Evolutionary conservation across 2,888 invertebrate genomes (phyloP).

Genomic region (Sarcophaga carnaria): DNA sequence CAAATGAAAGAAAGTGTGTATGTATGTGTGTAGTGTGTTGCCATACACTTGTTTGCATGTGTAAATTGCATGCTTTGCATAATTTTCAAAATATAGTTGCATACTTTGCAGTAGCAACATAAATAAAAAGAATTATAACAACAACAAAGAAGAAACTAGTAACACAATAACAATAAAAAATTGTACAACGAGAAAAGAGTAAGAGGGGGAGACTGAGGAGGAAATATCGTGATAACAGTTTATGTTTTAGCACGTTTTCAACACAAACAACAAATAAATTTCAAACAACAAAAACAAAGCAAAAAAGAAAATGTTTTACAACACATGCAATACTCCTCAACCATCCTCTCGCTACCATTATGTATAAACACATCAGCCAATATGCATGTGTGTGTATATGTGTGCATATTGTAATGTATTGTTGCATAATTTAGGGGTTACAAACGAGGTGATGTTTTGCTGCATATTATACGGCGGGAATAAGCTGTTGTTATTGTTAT

Average conservation of each 20-base stretch:
- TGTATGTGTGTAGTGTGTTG: background rate
- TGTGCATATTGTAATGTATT: background rate
- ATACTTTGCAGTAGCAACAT: conserved; percentile 55
- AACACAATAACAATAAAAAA: conserved; percentile 8
- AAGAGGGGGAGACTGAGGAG: background rate
- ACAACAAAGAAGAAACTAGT: background rate
- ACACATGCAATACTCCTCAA: background rate
- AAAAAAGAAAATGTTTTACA: conserved; percentile 27
- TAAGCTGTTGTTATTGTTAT: background rate
- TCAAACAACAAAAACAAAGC: background rate
- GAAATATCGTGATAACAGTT: conserved; percentile 32
- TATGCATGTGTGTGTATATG: background rate
- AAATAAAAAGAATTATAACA: conserved; percentile 35
- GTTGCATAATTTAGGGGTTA: conserved; percentile 13
- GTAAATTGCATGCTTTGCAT: conserved; percentile 67
- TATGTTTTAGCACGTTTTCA: conserved; percentile 61
- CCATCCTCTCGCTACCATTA: background rate
- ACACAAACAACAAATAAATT: conserved; percentile 49
- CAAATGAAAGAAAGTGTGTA: conserved; percentile 1
- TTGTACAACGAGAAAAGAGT: background rate
- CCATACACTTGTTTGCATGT: background rate
- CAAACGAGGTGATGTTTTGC: background rate
- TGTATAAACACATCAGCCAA: background rate
- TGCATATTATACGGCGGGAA: background rate
- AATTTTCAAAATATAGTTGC: conserved; percentile 62